Conservation (phyloP, 2,113 vertebrate genomes). For the Jaculus jaculus region DNA sequence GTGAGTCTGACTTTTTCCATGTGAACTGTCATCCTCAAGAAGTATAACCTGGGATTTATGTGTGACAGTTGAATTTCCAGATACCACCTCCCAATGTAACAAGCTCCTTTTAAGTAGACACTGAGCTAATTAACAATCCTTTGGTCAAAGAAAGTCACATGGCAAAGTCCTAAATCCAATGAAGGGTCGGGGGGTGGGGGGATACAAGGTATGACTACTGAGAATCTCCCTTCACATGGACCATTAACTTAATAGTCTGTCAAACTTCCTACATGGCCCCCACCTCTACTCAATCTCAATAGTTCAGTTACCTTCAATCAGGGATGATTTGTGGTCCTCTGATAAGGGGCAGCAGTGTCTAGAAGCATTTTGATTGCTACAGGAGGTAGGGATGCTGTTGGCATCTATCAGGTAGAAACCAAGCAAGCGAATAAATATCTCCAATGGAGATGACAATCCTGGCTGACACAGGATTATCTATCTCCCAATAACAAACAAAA, state of each 20-base stretch:
- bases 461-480: background rate
- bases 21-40: background rate
- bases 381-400: too few species aligned
- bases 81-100: rapidly evolving
- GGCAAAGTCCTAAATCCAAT: background rate
- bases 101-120: background rate
- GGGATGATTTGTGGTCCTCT: rapidly evolving
- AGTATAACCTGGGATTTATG: background rate
- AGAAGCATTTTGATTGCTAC: background rate
- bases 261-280: too few species aligned
- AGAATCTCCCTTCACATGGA: background rate
- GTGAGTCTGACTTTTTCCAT: background rate
- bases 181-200: background rate
- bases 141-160: background rate
- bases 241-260: background rate
- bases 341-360: background rate
- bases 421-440: background rate
- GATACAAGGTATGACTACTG: background rate
- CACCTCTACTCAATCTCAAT: background rate
- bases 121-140: background rate
- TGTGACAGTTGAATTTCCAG: background rate
- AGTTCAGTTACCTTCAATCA: background rate
- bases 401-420: background rate
- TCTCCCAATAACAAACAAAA: background rate
- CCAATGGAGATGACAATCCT: background rate